phyloP scores from a whole-genome alignment of 64 coral and sea anemone genomes.

The Stichodactyla helianthus region DNA sequence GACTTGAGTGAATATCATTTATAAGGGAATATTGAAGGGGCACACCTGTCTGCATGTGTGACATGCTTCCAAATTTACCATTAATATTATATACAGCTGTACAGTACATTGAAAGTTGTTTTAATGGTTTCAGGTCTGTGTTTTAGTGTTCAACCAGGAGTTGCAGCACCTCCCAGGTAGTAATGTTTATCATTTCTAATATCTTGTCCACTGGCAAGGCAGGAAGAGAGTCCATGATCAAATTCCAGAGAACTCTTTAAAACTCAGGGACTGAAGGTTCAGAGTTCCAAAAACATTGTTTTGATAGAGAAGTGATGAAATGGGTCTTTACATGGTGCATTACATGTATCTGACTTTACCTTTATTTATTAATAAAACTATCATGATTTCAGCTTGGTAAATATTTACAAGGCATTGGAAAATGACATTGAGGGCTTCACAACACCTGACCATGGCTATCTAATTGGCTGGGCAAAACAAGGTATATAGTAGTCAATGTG shows the following conservation, averaged over 20 bases:
- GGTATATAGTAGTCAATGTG: conserved; percentile 23
- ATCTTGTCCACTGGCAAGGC: not conserved
- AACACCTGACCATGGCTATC: conserved; percentile 89
- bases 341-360: too few relatives aligned
- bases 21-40: too few relatives aligned
- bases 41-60: not conserved
- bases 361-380: too few relatives aligned
- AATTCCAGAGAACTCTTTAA: too few relatives aligned
- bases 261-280: too few relatives aligned
- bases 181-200: not conserved
- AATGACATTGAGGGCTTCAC: conserved; percentile 91
- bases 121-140: conserved; percentile 61
- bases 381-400: conserved; percentile 64
- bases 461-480: conserved; percentile 94
- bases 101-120: not conserved
- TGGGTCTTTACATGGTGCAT: too few relatives aligned
- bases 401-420: conserved; percentile 92
- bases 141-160: conserved; percentile 92
- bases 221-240: not conserved
- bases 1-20: too few relatives aligned
- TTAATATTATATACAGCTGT: too few relatives aligned
- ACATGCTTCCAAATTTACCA: not conserved
- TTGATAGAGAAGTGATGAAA: too few relatives aligned
- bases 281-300: too few relatives aligned
- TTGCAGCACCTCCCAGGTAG: conserved; percentile 80